Evolutionary conservation across 2,113 vertebrate species (phyloP).

Genomic region (Canis aureus): DNA sequence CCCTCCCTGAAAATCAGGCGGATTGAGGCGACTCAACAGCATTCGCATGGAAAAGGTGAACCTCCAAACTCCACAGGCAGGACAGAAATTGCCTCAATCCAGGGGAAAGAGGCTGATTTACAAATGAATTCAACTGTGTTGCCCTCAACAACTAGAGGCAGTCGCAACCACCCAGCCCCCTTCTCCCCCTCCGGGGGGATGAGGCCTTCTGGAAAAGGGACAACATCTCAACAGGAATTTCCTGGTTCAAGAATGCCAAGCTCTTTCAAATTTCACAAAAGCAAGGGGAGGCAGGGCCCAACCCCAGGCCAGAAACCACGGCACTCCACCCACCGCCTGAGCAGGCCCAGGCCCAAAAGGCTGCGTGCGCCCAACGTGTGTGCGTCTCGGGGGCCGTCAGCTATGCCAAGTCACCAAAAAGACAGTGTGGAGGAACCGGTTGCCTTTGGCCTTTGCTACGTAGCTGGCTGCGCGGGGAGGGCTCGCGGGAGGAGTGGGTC

Average conservation of each 20-base stretch:
- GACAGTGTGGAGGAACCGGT: constrained; percentile 52
- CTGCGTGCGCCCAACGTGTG: not conserved
- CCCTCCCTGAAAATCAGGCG: not conserved
- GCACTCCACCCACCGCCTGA: not conserved
- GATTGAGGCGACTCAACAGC: not conserved
- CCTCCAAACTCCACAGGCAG: not conserved
- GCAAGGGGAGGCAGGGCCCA: not conserved
- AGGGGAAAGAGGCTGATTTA: constrained; percentile 51
- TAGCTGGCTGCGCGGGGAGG: not conserved
- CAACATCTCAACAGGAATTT: constrained; percentile 55
- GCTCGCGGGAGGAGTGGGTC: not conserved
- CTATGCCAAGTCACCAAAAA: not conserved
- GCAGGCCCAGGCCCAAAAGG: not conserved
- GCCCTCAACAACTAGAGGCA: not conserved
- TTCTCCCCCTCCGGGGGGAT: not conserved
- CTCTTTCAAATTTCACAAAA: not conserved
- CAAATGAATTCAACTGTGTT: constrained; percentile 56
- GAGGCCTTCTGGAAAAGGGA: not conserved
- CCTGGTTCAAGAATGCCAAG: constrained; percentile 63
- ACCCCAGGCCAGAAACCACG: not conserved
- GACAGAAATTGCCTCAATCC: not conserved
- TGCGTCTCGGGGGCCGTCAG: not conserved
- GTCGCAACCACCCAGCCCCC: not conserved
- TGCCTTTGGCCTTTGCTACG: not conserved
- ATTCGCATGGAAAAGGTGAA: constrained; percentile 64